Evolutionary conservation across 2,888 invertebrate species (phyloP).

Genomic region (Antheraea yamamai): DNA sequence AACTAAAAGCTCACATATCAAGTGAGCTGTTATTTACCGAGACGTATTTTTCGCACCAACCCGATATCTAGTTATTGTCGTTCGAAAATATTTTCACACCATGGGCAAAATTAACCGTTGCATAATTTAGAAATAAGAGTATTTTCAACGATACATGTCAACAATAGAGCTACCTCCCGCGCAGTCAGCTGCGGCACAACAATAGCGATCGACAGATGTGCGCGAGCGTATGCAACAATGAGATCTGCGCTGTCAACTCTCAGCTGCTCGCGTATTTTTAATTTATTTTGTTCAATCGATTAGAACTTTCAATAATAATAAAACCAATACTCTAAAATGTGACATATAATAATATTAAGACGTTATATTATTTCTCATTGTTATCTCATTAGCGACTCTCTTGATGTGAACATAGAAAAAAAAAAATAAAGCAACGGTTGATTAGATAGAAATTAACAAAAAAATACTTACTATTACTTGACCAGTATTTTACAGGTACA

Average conservation of each 20-base stretch:
- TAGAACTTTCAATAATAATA: neutral
- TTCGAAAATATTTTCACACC: neutral
- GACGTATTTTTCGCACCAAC: no score
- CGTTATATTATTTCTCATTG: no score
- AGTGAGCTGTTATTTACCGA: no score
- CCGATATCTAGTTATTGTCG: no score
- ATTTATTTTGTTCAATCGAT: neutral
- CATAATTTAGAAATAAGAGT: neutral
- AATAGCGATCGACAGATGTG: constrained; percentile 28
- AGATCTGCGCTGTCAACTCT: constrained; percentile 8
- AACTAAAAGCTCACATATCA: no score
- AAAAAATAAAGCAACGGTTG: no score
- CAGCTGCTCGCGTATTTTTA: constrained; percentile 6
- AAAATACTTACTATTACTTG: neutral
- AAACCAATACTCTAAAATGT: no score
- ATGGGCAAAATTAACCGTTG: neutral
- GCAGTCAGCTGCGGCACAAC: constrained; percentile 40
- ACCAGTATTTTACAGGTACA: neutral
- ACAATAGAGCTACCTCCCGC: constrained; percentile 36
- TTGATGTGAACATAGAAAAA: no score
- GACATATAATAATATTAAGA: no score
- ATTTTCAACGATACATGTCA: constrained; percentile 14
- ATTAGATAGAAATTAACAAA: no score
- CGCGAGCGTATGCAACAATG: constrained; percentile 5
- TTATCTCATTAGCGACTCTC: no score